Conservation (phyloP, 2,888 invertebrate species). For the Coenonympha glycerion region DNA sequence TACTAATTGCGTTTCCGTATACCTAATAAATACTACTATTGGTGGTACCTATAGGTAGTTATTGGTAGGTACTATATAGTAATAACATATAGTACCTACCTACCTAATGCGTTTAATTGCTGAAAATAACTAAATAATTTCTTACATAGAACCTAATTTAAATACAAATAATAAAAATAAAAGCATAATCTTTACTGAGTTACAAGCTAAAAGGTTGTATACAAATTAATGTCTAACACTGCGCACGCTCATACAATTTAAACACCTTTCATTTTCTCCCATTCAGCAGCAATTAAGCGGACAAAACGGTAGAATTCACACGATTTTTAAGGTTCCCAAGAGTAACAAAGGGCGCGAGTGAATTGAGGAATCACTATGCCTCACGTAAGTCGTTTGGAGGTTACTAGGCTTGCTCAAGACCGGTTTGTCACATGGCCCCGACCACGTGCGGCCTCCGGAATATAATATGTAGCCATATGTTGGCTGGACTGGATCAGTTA, state of each 20-base stretch:
- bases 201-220: background rate
- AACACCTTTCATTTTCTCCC: background rate
- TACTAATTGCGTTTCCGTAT: no score
- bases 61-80: no score
- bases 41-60: no score
- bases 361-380: constrained; percentile 50
- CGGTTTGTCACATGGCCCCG: constrained; percentile 71
- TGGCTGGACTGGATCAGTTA: constrained; percentile 20
- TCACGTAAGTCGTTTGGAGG: constrained; percentile 69
- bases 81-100: no score
- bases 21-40: no score
- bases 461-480: constrained; percentile 30
- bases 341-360: constrained; percentile 45
- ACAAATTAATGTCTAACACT: background rate
- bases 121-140: no score
- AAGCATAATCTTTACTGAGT: no score
- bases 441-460: constrained; percentile 72
- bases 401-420: constrained; percentile 68
- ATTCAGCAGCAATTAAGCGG: constrained; percentile 15
- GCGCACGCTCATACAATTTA: background rate
- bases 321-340: constrained; percentile 32
- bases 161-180: no score
- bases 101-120: no score
- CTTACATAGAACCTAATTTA: no score
- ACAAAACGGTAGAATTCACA: constrained; percentile 28